Conservation (phyloP, 2,888 invertebrate genomes). For the Loripinus fragilis region DNA sequence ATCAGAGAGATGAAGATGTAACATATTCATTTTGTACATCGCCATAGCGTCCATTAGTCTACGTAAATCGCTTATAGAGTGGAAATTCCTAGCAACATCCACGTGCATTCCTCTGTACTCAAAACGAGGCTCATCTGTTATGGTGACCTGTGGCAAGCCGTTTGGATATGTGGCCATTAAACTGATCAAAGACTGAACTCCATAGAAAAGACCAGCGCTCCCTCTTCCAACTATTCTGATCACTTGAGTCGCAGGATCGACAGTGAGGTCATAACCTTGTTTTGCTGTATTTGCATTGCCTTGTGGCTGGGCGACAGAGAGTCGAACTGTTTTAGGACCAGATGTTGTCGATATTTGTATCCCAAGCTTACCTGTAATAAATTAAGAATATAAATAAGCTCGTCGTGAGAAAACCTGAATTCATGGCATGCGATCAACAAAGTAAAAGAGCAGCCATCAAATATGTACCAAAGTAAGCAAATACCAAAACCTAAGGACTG, state of each 20-base stretch:
- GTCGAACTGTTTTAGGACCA: conserved; percentile 13
- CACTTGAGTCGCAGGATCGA: conserved; percentile 31
- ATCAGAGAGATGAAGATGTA: conserved; percentile 81
- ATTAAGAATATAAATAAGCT: too few species aligned
- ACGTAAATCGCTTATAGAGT: conserved; percentile 66
- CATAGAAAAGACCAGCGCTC: conserved; percentile 61
- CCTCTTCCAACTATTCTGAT: conserved; percentile 54
- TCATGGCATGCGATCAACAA: too few species aligned
- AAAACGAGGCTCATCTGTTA: conserved; percentile 69
- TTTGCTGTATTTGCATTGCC: too few species aligned
- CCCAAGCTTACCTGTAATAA: background rate
- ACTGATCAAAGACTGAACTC: conserved; percentile 60
- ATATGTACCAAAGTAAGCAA: too few species aligned
- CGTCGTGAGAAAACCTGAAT: too few species aligned
- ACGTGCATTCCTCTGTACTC: conserved; percentile 71
- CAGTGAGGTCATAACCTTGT: conserved; percentile 57
- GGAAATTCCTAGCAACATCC: conserved; percentile 77
- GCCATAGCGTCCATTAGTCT: conserved; percentile 78
- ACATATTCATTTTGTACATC: conserved; percentile 80
- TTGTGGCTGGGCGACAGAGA: background rate
- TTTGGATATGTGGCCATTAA: conserved; percentile 43
- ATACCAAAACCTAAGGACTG: too few species aligned
- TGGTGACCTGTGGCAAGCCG: conserved; percentile 45
- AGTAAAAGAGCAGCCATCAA: too few species aligned
- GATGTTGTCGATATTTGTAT: background rate